Conservation (phyloP, 1,140 invertebrate genomes). For the Lordiphosa mommai region DNA sequence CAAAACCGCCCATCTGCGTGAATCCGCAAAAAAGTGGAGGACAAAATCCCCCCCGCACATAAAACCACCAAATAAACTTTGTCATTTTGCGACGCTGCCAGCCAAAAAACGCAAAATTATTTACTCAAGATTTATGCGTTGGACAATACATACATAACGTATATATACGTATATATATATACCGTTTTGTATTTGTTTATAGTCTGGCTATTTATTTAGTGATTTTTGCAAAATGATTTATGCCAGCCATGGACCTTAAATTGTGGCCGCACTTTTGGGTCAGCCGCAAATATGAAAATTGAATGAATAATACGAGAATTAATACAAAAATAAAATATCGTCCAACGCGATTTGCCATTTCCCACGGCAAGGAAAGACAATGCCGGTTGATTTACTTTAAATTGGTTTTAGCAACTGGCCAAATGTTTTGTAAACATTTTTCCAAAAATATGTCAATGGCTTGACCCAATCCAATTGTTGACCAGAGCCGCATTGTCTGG, state of each 20-base stretch:
- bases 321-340: constrained; percentile 3
- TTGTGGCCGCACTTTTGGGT: constrained; percentile 3
- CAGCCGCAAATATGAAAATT: constrained; percentile 12
- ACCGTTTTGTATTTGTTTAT: too few relatives aligned
- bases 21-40: constrained; percentile 7
- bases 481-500: constrained; percentile 10
- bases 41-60: neutral
- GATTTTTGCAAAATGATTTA: constrained; percentile 7
- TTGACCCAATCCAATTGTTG: constrained; percentile 9
- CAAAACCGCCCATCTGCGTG: constrained; percentile 8
- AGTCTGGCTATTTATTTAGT: constrained; percentile 3
- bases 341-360: neutral
- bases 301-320: neutral
- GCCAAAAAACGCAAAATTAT: neutral
- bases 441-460: constrained; percentile 19
- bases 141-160: neutral
- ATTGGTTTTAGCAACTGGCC: constrained; percentile 9
- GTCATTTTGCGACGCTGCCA: constrained; percentile 7
- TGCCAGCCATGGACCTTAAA: neutral
- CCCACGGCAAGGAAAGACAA: constrained; percentile 5
- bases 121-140: constrained; percentile 19
- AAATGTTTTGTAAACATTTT: constrained; percentile 40
- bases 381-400: constrained; percentile 10
- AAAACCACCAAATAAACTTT: constrained; percentile 18
- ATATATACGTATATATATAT: neutral